Evolutionary conservation across 2,888 invertebrate species (phyloP).

Genomic region (Drosophila bunnanda): DNA sequence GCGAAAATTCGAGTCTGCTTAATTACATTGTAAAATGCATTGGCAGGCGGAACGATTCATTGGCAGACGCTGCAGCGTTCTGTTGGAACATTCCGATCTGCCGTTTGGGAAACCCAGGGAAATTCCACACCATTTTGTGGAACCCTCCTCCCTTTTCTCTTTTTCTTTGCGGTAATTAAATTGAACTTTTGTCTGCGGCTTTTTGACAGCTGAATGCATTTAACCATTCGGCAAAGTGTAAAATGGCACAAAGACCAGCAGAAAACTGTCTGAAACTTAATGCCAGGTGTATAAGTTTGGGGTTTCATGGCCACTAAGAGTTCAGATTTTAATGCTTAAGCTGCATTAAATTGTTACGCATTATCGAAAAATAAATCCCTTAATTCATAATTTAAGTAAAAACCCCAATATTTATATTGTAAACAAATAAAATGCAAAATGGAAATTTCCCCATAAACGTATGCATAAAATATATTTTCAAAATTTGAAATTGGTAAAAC

Average conservation of each 20-base stretch:
- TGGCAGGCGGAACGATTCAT: conserved; percentile 30
- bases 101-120: conserved; percentile 7
- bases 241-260: conserved; percentile 38
- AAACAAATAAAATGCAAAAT: not conserved
- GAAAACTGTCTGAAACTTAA: conserved; percentile 9
- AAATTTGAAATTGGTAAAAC: not conserved
- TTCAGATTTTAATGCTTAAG: not conserved
- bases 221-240: conserved; percentile 44
- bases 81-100: conserved; percentile 2
- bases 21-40: conserved; percentile 65
- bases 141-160: conserved; percentile 20
- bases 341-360: not conserved
- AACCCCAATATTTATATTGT: not conserved
- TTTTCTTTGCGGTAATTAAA: conserved; percentile 54
- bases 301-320: not conserved
- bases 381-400: too few relatives aligned
- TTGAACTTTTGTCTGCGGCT: conserved; percentile 50
- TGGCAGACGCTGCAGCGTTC: conserved; percentile 13
- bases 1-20: conserved; percentile 41
- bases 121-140: conserved; percentile 12
- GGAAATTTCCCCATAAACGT: not conserved
- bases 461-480: not conserved
- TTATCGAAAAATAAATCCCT: not conserved
- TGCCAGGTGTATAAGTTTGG: not conserved
- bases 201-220: conserved; percentile 48